Conservation (phyloP, 2,797 vertebrate genomes). For the Gastrophryne carolinensis region DNA sequence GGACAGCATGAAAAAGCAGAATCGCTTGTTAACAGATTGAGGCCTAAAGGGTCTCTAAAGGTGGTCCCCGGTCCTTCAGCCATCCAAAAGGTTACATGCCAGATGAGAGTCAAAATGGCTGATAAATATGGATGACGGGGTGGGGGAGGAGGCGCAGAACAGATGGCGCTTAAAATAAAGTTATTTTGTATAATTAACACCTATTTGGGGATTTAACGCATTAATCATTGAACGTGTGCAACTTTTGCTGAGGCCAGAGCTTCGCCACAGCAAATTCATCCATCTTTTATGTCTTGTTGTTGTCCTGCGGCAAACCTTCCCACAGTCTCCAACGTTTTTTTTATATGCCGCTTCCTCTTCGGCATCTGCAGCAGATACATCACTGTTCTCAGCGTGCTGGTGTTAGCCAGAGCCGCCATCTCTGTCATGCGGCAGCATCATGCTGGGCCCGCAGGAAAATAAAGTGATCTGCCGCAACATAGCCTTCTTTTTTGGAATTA, state of each 20-base stretch:
- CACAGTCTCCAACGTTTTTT: background rate
- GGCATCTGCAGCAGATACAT: background rate
- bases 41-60: background rate
- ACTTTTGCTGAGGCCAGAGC: constrained; percentile 17
- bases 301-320: constrained; percentile 9
- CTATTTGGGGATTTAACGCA: constrained; percentile 28
- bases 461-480: background rate
- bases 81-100: background rate
- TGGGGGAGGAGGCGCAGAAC: background rate
- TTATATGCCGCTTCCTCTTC: no score
- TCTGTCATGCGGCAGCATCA: background rate
- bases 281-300: constrained; percentile 25
- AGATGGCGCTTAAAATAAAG: background rate
- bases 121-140: constrained; percentile 8
- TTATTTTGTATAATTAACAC: constrained; percentile 39
- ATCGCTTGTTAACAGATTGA: background rate
- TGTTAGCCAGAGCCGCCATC: background rate
- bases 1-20: background rate
- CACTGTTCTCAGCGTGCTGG: background rate
- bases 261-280: constrained; percentile 11
- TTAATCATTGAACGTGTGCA: constrained; percentile 33
- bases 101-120: background rate
- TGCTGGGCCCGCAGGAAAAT: background rate
- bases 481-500: no score
- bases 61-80: background rate